Evolutionary conservation across 2,797 vertebrate genomes (phyloP), one percentile per base, ranked within the genome.

Genomic region (Brachyalestes nurse): DNA sequence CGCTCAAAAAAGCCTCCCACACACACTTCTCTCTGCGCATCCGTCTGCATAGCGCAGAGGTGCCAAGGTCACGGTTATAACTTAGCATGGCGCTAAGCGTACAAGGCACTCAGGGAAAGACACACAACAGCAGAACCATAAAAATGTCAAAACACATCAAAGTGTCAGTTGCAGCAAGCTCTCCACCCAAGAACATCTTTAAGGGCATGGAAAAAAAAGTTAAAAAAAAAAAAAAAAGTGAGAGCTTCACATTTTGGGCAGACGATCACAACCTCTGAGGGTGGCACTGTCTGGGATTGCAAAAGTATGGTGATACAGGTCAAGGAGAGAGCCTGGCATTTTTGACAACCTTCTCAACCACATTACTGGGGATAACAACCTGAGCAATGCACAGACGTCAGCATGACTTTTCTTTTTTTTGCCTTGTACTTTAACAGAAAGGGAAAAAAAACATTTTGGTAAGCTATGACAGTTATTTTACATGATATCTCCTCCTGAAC

Each of bases 111-210:
- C 88, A 82, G 84, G 17, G 28, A 69, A 86, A 90, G 86, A 86
- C 79, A 53, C 9, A 79, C 87, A 88, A 88, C 85, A 72, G 81
- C 84, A 84, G 82, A 89, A 88, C 87, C 84, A 87, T 92, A 89
- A 92, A 91, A 84, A 87, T 92, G 90, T 92, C 90, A 89, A 81
- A 89, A 89, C 86, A 81, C 87, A 82, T 91, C 90, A 88, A 88
- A 86, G 86, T 86, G 86, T 89, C 88, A 88, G 85, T 81, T n/a
- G 82, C 81, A 47, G 84, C 65, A 19, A 55, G 6, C 69, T 77
- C 65, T 28, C 45, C 38, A 77, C 72, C 47, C n/a, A 67, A 55
- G 72, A 82, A 75, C 82, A 83, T 80, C 57, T 74, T 70, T 61
- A 9, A 69, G 62, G 53, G 42, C 6, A 34, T 34, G 34, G 34